These are phyloP conservation scores for Periparus ater DNA, from an alignment of 2,797 vertebrate genomes.

Conservation along the genomic window DNA sequence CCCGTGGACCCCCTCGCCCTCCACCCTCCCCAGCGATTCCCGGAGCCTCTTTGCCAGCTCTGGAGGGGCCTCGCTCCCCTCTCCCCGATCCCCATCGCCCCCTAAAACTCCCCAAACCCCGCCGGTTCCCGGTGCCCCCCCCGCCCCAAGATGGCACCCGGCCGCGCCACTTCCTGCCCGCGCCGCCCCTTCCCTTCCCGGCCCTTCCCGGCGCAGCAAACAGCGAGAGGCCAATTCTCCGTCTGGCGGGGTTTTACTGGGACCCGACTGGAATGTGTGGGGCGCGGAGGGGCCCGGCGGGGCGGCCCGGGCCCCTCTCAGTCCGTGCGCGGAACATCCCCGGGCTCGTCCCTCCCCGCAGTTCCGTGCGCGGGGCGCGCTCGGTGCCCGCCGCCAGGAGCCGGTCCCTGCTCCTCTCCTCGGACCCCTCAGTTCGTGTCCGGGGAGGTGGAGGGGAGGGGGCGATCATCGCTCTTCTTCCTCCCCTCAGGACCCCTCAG, in stretches of 20 bases:
- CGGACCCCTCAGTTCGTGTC: neutral
- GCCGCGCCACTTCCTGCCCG: conserved; percentile 18
- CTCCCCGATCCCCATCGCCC: no score
- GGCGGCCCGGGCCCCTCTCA: neutral
- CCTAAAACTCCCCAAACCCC: no score
- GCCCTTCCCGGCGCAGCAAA: neutral
- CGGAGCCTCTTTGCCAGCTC: neutral
- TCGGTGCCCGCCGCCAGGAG: neutral
- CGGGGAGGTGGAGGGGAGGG: neutral
- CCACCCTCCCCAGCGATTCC: neutral
- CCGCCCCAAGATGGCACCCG: conserved; percentile 18
- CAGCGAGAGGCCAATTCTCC: neutral
- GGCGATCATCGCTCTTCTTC: neutral
- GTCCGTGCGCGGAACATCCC: neutral
- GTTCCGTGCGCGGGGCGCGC: neutral
- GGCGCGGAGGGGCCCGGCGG: neutral
- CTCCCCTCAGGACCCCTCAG: neutral
- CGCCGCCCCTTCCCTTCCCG: neutral
- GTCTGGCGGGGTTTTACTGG: conserved; percentile 29
- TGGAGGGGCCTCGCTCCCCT: fast-evolving
- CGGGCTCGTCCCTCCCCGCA: neutral
- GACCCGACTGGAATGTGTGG: conserved; percentile 45
- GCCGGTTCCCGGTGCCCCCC: neutral
- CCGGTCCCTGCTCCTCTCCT: neutral
- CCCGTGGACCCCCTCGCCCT: neutral